A percentile compares a stretch with the other conserved stretches of the same genome.
These are phyloP conservation scores for Phenganax stokvisi DNA, from an alignment of 92 coral and sea anemone genomes.

Conservation along the genomic window DNA sequence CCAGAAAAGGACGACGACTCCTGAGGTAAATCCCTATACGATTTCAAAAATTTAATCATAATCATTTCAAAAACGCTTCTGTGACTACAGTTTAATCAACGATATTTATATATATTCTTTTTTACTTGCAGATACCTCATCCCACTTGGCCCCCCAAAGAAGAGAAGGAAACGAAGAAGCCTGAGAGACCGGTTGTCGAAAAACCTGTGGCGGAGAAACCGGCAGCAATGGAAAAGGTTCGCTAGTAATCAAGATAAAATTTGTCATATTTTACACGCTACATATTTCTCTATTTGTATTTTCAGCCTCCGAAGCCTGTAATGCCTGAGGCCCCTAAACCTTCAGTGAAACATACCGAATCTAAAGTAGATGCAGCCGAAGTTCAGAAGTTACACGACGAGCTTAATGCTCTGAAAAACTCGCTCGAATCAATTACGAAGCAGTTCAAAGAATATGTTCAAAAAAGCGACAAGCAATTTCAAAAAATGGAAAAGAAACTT, in stretches of 20 bases:
- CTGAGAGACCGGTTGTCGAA: neutral
- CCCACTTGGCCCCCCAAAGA: constrained; percentile 33
- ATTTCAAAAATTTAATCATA: neutral
- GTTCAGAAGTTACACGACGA: constrained; percentile 58
- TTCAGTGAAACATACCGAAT: constrained; percentile 26
- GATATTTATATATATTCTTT: neutral
- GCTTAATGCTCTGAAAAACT: constrained; percentile 55
- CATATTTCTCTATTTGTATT: constrained; percentile 11
- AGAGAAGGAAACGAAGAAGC: constrained; percentile 14
- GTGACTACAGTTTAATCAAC: no score
- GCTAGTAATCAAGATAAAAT: neutral
- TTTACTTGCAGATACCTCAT: neutral
- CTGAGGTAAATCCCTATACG: constrained; percentile 9
- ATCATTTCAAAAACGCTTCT: neutral
- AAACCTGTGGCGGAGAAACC: constrained; percentile 1
- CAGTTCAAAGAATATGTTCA: constrained; percentile 57
- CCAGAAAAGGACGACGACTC: constrained; percentile 1
- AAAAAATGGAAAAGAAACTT: constrained; percentile 58
- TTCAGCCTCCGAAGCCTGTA: constrained; percentile 62
- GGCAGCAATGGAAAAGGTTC: constrained; percentile 1
- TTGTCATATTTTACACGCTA: neutral
- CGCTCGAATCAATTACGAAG: constrained; percentile 45
- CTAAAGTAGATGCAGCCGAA: constrained; percentile 35
- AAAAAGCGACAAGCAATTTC: constrained; percentile 47
- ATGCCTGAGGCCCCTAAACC: constrained; percentile 44